Percentiles rank a stretch among this genome's conserved stretches.
Conservation (phyloP, 2,888 invertebrate species). For the Stenodera caucasica region DNA sequence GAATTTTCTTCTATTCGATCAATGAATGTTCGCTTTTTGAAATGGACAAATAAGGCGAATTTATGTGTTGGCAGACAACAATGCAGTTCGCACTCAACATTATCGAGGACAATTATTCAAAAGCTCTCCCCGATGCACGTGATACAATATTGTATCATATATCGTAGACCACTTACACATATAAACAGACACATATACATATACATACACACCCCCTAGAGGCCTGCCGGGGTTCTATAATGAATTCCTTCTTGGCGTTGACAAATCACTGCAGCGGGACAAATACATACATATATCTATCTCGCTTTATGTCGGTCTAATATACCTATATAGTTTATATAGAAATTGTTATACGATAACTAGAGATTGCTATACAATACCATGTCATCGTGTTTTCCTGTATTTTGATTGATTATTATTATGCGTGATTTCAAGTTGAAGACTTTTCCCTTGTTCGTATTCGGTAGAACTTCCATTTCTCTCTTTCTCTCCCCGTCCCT, state of each 20-base stretch:
- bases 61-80: neutral
- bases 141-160: constrained; percentile 44
- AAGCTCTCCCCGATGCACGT: constrained; percentile 33
- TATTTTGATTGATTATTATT: constrained; percentile 43
- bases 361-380: constrained; percentile 39
- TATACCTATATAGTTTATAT: neutral
- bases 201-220: constrained; percentile 28
- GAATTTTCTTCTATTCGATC: neutral
- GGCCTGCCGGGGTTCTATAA: constrained; percentile 38
- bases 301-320: constrained; percentile 32
- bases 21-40: neutral
- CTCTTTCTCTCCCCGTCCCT: constrained; percentile 22
- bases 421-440: constrained; percentile 36
- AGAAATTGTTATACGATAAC: constrained; percentile 34
- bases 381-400: constrained; percentile 40
- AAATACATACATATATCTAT: constrained; percentile 25
- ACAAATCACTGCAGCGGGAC: constrained; percentile 53
- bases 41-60: neutral
- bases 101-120: constrained; percentile 40
- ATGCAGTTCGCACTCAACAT: neutral
- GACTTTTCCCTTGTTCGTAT: constrained; percentile 7
- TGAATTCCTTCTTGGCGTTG: constrained; percentile 53
- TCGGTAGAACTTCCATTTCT: constrained; percentile 1
- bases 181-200: neutral
- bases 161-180: constrained; percentile 24